A percentile compares a stretch with the other conserved stretches of the same genome.
Conservation (phyloP, 2,888 invertebrate species). For the Caenorhabditis sp. region DNA sequence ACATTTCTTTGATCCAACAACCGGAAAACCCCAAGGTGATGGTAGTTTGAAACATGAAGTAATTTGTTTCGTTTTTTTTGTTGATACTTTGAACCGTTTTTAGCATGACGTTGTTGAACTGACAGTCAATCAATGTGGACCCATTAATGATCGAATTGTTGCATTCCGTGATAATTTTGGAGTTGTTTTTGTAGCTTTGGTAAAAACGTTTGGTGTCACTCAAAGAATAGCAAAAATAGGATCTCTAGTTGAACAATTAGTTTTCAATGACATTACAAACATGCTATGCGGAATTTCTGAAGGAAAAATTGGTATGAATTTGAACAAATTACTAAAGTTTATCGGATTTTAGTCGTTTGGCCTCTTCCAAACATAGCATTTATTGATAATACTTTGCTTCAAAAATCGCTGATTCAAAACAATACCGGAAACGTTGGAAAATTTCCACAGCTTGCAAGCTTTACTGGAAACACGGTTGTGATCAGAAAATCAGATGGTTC, state of each 20-base stretch:
- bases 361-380: conserved; percentile 89
- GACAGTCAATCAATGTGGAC: conserved; percentile 90
- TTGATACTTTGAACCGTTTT: no score
- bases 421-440: conserved; percentile 84
- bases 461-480: conserved; percentile 87
- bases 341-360: conserved; percentile 87
- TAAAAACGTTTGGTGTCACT: conserved; percentile 87
- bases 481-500: conserved; percentile 94
- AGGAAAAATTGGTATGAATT: conserved; percentile 87
- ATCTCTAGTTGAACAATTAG: conserved; percentile 87
- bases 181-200: conserved; percentile 85
- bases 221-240: conserved; percentile 89
- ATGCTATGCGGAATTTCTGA: conserved; percentile 86
- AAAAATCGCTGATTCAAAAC: conserved; percentile 85
- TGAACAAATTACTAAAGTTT: no score
- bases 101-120: conserved; percentile 90
- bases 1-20: conserved; percentile 89
- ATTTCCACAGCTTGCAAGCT: conserved; percentile 76
- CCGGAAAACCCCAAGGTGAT: conserved; percentile 89
- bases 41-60: conserved; percentile 89
- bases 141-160: conserved; percentile 89
- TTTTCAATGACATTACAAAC: conserved; percentile 90
- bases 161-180: conserved; percentile 89
- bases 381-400: conserved; percentile 88
- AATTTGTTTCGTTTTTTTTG: no score